Evolutionary conservation across 2,797 vertebrate genomes (phyloP).

Genomic region (Denticeps clupeoides): DNA sequence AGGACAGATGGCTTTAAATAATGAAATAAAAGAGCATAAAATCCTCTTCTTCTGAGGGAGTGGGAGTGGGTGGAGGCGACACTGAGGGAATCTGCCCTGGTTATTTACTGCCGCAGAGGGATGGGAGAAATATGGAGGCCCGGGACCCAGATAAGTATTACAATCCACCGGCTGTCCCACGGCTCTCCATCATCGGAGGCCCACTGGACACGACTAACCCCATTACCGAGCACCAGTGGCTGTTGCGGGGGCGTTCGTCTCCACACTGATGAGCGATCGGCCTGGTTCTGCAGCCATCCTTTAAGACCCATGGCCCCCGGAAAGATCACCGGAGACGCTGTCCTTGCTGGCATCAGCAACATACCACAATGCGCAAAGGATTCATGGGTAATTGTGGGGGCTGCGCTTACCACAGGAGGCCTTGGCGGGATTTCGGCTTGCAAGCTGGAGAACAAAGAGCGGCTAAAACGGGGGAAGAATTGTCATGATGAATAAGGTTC

Average conservation of each 20-base stretch:
- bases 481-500: no score
- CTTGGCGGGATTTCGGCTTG: conserved; percentile 7
- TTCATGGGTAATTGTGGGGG: conserved; percentile 28
- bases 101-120: conserved; percentile 17
- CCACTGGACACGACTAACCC: conserved; percentile 37
- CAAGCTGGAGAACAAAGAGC: no score
- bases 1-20: conserved; percentile 5
- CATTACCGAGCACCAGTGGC: conserved; percentile 39
- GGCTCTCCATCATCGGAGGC: conserved; percentile 30
- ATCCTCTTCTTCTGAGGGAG: no score
- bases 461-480: no score
- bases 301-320: conserved; percentile 26
- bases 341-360: conserved; percentile 41
- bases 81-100: conserved; percentile 6
- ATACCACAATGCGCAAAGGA: conserved; percentile 31
- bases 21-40: no score
- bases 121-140: conserved; percentile 11
- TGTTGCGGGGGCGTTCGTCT: conserved; percentile 35
- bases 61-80: conserved; percentile 1
- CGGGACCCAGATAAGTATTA: conserved; percentile 29
- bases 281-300: conserved; percentile 19
- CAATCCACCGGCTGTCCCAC: conserved; percentile 25
- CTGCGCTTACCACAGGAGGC: conserved; percentile 19
- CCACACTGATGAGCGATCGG: conserved; percentile 37
- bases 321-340: conserved; percentile 33